Evolutionary conservation across 2,113 vertebrate genomes (phyloP), one percentile per base, ranked within the genome.

Genomic region (Halichoeres trimaculatus): DNA sequence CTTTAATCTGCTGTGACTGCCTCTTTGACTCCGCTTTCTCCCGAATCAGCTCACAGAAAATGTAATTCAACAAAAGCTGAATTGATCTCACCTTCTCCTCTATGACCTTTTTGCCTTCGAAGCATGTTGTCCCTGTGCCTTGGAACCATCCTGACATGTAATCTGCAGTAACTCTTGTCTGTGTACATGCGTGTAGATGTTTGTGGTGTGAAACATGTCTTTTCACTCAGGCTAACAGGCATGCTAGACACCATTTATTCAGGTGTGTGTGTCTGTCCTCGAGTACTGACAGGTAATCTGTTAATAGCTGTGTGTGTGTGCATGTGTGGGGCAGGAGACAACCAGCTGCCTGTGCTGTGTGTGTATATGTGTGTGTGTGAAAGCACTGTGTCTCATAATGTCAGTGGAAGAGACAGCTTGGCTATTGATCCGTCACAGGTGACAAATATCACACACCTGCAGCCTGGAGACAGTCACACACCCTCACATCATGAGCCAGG

Each of bases 211-310:
- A 19, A 17, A 45, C 40, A 41, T 14, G n/a, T 11, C 10, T 30
- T 45, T 65, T 26, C 54, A 56, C 35, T 30, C 23, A 48, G 19
- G 14, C 13, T 60, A 17, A 40, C 47, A 20, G 24, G 4, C 12
- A 0, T 11, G 48, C 14, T 13, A 13, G 45, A 52, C 48, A 47
- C 36, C 23, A 62, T 66, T 45, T 30, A 38, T 20, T 13, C 52
- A 50, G 43, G n/a, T 45, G 16, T 58, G 16, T 19, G 35, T 74
- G 24, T 8, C 60, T 26, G 40, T 3, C 3, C 38, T 11, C n/a
- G 36, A 1, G 23, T 0, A 2, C 43, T 66, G 81, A 69, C 81
- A 57, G 69, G 73, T 78, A 62, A 80, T 89, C 77, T 63, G 48
- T 77, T 80, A 71, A 73, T 59, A 48, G 30, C 13, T 60, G 53